Conservation (phyloP, 1,140 invertebrate species). For the Lepidurus arcticus region DNA sequence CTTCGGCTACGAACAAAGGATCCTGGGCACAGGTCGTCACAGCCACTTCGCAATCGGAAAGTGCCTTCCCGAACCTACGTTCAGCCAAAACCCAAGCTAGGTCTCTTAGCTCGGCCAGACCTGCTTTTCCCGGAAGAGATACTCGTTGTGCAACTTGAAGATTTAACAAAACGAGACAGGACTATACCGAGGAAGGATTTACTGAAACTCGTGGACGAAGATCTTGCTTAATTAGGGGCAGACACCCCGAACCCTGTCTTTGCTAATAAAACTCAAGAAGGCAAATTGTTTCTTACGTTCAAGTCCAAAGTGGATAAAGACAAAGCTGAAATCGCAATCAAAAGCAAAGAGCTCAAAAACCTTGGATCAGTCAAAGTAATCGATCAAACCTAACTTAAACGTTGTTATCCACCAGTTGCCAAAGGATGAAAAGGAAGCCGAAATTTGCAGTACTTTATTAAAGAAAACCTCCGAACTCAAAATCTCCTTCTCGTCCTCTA, state of each 20-base stretch:
- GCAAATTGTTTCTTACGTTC: conserved; percentile 23
- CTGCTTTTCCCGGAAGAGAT: neutral
- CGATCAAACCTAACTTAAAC: conserved; percentile 21
- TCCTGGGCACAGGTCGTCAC: neutral
- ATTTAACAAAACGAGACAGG: too few species aligned
- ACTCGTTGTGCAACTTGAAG: too few species aligned
- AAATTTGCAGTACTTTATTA: neutral
- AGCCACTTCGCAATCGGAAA: neutral
- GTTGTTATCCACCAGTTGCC: conserved; percentile 23
- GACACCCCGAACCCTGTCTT: conserved; percentile 17
- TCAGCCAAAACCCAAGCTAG: neutral
- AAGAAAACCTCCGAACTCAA: neutral
- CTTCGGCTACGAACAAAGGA: neutral
- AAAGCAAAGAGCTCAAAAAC: conserved; percentile 23
- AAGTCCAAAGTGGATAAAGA: conserved; percentile 24
- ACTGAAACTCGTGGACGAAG: neutral
- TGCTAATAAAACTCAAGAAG: conserved; percentile 9
- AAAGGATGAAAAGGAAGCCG: conserved; percentile 6
- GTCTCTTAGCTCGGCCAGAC: neutral
- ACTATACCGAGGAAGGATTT: too few species aligned
- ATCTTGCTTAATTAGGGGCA: neutral
- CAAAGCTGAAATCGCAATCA: conserved; percentile 15
- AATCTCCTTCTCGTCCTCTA: conserved; percentile 5
- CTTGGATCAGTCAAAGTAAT: conserved; percentile 16
- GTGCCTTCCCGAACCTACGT: neutral